Base-by-base conservation (phyloP, 1,140 invertebrate species). In the Drosophila persimilis region DNA sequence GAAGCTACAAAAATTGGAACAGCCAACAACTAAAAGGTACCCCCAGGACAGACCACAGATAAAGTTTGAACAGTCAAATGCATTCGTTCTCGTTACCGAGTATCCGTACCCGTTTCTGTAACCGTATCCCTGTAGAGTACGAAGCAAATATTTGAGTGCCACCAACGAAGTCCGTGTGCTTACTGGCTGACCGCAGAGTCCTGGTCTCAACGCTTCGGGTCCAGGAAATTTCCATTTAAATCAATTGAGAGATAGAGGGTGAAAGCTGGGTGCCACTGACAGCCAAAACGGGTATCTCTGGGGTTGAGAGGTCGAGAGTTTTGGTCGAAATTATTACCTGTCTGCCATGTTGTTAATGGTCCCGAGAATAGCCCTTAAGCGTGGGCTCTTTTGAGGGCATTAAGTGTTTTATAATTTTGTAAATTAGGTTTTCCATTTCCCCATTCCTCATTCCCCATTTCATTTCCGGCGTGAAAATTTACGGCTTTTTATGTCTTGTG, bases 361-460 rank as follows among this genome's bases (percentile, higher is more conserved):
- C 17, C 22, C 41, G 43, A 52, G 74, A 78, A 66, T 57, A 53
- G 61, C 56, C 22, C 60, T 31, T 53, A 62, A 65, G 11, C 48
- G 43, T 9, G 7, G 20, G 60, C 1, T 50, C 77, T 71, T 77
- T 80, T 73, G 76, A 80, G 80, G 63, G 53, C 70, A 66, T 78
- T 59, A 78, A 83, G 75, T 78, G 71, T 66, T 64, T 52, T 51
- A 83, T 77, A 60, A 77, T 80, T 80, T 77, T 60, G 22, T 46
- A 80, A 85, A 85, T 85, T 77, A 77, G 63, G 67, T 77, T 80
- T 86, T 80, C 73, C 80, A 85, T 84, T 84, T 84, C 24, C 24
- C 48, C 17, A 13, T 22, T 35, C 5, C 22, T 41, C 59, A 24
- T 54, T 29, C 9, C 5, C 5, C 24, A 4, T 24, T 24, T 3